Percentiles rank a stretch among this genome's conserved stretches.
These are phyloP conservation scores for Vanessa cardui DNA, from an alignment of 2,888 invertebrate genomes.

Conservation along the genomic window DNA sequence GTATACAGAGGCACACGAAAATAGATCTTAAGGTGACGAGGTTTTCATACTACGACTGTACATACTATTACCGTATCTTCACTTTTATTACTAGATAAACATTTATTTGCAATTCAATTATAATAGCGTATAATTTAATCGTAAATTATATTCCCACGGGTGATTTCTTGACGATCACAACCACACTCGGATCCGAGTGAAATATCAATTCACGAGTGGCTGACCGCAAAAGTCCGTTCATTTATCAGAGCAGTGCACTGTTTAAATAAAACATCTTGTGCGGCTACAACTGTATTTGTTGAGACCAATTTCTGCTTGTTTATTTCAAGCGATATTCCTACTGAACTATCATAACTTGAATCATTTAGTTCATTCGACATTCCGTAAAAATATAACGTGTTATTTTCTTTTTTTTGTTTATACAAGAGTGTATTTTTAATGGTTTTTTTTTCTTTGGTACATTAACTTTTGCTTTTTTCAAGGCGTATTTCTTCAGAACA, in stretches of 20 bases:
- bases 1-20: too few relatives aligned
- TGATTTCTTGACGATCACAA: conserved; percentile 15
- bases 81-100: background rate
- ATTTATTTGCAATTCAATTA: background rate
- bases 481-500: background rate
- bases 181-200: conserved; percentile 50
- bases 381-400: background rate
- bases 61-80: too few relatives aligned
- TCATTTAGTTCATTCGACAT: background rate
- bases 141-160: conserved; percentile 12
- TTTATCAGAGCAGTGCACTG: conserved; percentile 54
- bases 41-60: too few relatives aligned
- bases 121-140: conserved; percentile 5
- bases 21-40: too few relatives aligned
- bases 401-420: background rate
- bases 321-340: conserved; percentile 7
- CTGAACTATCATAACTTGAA: conserved; percentile 9
- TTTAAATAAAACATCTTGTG: conserved; percentile 54
- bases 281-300: conserved; percentile 38
- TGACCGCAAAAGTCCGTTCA: conserved; percentile 60
- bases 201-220: conserved; percentile 73
- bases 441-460: too few relatives aligned
- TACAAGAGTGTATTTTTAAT: too few relatives aligned
- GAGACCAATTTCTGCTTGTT: conserved; percentile 22
- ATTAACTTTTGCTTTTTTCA: too few relatives aligned